A percentile compares a stretch with the other conserved stretches of the same genome.
phyloP scores from a whole-genome alignment of 2,797 vertebrate genomes.

The Mus minutoides region DNA sequence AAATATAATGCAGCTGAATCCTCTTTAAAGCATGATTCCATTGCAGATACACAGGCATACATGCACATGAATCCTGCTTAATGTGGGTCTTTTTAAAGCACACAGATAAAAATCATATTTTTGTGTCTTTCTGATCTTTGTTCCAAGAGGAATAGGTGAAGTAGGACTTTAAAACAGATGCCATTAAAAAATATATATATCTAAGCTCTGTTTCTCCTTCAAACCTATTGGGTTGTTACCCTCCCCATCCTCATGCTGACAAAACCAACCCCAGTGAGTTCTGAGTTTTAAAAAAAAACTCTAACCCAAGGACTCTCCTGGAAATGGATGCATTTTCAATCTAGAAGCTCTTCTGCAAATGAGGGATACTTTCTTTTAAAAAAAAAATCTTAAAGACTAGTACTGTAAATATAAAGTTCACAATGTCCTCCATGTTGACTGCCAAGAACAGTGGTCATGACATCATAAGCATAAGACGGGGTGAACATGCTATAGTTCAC shows the following conservation, averaged over 20 bases:
- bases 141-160: conserved; percentile 34
- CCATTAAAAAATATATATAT: neutral
- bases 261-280: conserved; percentile 36
- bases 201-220: neutral
- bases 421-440: neutral
- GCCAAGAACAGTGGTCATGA: conserved; percentile 48
- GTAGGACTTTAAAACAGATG: conserved; percentile 29
- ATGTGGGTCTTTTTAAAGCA: conserved; percentile 45
- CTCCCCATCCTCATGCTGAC: neutral
- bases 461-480: conserved; percentile 43
- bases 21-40: conserved; percentile 71
- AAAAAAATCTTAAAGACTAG: conserved; percentile 63
- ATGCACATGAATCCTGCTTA: conserved; percentile 58
- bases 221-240: conserved; percentile 21
- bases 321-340: conserved; percentile 38
- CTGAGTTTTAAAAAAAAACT: neutral
- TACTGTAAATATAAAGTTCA: conserved; percentile 59
- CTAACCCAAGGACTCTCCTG: conserved; percentile 21
- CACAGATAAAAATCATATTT: neutral
- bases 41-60: conserved; percentile 64
- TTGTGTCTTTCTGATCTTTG: neutral
- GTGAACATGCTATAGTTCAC: neutral
- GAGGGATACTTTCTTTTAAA: conserved; percentile 17
- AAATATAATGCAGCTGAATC: conserved; percentile 77
- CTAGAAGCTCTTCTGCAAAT: conserved; percentile 30